phyloP scores from a whole-genome alignment of 2,797 vertebrate genomes.

The Diglossa cyanea region DNA sequence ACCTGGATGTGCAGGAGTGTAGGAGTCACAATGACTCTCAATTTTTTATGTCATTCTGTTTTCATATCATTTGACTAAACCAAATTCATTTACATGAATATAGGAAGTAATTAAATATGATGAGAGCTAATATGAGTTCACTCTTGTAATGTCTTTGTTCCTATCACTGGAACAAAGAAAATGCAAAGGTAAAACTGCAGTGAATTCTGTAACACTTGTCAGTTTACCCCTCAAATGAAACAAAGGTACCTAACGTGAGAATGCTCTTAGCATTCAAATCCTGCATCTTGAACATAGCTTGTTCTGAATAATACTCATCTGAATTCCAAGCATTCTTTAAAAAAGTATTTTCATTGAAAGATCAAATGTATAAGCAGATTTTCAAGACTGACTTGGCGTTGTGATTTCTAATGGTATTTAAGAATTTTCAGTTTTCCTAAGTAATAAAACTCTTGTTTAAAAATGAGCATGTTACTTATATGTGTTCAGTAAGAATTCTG shows the following conservation, averaged over 20 bases:
- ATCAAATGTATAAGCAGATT: slow-evolving; percentile 44
- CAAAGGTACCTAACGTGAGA: slow-evolving; percentile 24
- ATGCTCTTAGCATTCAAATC: slow-evolving; percentile 52
- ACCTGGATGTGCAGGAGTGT: neutral
- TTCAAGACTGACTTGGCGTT: slow-evolving; percentile 39
- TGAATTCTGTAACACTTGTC: neutral
- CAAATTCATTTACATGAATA: neutral
- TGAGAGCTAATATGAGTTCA: neutral
- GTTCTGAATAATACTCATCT: slow-evolving; percentile 17
- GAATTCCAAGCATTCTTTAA: slow-evolving; percentile 58
- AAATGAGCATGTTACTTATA: neutral
- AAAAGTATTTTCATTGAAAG: slow-evolving; percentile 22
- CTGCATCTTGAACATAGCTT: slow-evolving; percentile 32
- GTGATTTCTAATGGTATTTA: slow-evolving; percentile 11
- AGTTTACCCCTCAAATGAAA: slow-evolving; percentile 37
- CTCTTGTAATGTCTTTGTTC: neutral
- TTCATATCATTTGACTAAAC: neutral
- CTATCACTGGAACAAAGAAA: neutral
- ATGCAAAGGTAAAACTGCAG: neutral
- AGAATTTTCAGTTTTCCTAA: neutral
- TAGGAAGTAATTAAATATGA: neutral
- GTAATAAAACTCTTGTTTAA: neutral
- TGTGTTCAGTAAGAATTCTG: neutral
- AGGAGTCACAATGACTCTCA: neutral
- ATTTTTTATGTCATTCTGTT: neutral